Evolutionary conservation across 2,113 vertebrate species (phyloP).

Genomic region (human): DNA sequence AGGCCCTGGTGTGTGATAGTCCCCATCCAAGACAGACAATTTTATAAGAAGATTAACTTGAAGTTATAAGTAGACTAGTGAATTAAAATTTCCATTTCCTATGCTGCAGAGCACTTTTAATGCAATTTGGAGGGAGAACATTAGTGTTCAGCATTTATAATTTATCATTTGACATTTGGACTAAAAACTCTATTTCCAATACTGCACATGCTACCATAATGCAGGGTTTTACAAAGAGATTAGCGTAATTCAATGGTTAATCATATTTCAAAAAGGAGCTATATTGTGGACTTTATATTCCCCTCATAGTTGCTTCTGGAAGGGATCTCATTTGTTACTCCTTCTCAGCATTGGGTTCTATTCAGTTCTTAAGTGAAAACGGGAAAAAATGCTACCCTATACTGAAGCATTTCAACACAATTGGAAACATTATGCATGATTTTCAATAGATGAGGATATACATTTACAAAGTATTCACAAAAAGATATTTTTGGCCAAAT

Average conservation of each 20-base stretch:
- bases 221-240: neutral
- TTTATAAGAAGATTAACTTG: slow-evolving; percentile 9
- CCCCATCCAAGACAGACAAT: neutral
- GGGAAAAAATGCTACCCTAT: neutral
- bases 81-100: slow-evolving; percentile 21
- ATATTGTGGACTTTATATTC: accelerated
- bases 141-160: neutral
- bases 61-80: neutral
- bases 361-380: neutral
- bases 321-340: neutral
- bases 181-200: neutral
- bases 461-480: neutral
- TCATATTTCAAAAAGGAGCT: neutral
- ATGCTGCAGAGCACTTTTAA: neutral
- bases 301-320: neutral
- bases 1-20: too few relatives aligned
- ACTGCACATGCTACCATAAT: neutral
- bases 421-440: neutral
- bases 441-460: neutral
- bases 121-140: neutral
- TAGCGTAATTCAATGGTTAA: neutral
- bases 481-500: neutral
- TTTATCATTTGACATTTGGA: neutral
- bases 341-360: neutral
- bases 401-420: neutral